Percentiles rank a stretch among this genome's conserved stretches.
These are phyloP conservation scores for Pelodiscus sinensis DNA, from an alignment of 2,113 vertebrate genomes.

Conservation along the genomic window DNA sequence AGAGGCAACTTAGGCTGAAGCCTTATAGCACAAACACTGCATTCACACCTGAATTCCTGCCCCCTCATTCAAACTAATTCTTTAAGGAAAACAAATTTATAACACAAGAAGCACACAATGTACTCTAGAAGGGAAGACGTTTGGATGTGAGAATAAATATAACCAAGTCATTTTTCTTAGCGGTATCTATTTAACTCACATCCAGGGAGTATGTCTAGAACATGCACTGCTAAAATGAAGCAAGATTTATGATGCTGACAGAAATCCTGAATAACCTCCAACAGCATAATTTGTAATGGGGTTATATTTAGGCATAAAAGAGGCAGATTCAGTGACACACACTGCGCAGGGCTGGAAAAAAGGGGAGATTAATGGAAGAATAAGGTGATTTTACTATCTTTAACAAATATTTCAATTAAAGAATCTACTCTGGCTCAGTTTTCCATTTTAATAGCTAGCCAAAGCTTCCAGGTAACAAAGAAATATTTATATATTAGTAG, in stretches of 20 bases:
- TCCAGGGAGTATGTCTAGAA: background rate
- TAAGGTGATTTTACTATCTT: slow-evolving; percentile 11
- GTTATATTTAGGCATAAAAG: slow-evolving; percentile 6
- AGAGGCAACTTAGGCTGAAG: background rate
- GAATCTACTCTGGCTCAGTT: background rate
- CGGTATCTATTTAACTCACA: background rate
- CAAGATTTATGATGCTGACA: background rate
- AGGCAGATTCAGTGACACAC: background rate
- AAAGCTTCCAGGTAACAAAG: background rate
- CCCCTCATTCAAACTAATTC: background rate
- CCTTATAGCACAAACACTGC: background rate
- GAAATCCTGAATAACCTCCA: slow-evolving; percentile 14
- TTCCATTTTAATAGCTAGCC: background rate
- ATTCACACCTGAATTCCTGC: background rate
- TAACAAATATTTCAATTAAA: background rate
- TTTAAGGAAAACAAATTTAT: background rate
- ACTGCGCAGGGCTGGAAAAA: background rate
- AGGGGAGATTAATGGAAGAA: slow-evolving; percentile 13
- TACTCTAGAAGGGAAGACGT: background rate
- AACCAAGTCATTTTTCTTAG: background rate
- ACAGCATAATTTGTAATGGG: background rate
- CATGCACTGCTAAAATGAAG: background rate
- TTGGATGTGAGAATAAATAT: background rate
- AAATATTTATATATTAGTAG: background rate
- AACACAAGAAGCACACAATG: background rate